Percentiles rank a stretch among this genome's conserved stretches.
phyloP scores from a whole-genome alignment of 2,113 vertebrate species.

The Brevimyrus niger region DNA sequence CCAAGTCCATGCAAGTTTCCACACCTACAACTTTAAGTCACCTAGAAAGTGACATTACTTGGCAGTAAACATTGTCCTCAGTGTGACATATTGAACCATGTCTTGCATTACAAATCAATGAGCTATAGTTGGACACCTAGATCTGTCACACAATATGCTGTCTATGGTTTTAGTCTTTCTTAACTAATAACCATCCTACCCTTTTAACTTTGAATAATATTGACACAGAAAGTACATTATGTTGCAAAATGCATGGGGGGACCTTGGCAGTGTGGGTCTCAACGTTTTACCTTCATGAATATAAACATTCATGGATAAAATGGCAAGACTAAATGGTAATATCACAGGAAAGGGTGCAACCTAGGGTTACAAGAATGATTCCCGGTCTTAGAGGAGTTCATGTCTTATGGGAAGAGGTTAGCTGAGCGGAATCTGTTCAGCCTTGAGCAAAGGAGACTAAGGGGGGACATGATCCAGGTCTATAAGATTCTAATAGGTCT shows the following conservation, averaged over 20 bases:
- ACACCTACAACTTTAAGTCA: neutral
- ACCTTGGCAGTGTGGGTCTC: neutral
- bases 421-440: too few relatives aligned
- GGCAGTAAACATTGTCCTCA: constrained; percentile 2
- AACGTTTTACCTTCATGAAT: neutral
- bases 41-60: neutral
- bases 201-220: constrained; percentile 1
- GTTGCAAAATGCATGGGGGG: neutral
- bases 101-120: constrained; percentile 25
- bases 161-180: neutral
- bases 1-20: neutral
- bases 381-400: too few relatives aligned
- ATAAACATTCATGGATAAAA: neutral
- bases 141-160: constrained; percentile 19
- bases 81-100: constrained; percentile 22
- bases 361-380: too few relatives aligned
- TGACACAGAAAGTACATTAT: neutral
- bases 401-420: too few relatives aligned
- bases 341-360: neutral
- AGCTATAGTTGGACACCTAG: constrained; percentile 19
- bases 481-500: too few relatives aligned
- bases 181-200: neutral
- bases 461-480: too few relatives aligned
- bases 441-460: too few relatives aligned
- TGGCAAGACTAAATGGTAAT: neutral